Evolutionary conservation across 2,113 vertebrate species (phyloP).

Genomic region (Motacilla alba): DNA sequence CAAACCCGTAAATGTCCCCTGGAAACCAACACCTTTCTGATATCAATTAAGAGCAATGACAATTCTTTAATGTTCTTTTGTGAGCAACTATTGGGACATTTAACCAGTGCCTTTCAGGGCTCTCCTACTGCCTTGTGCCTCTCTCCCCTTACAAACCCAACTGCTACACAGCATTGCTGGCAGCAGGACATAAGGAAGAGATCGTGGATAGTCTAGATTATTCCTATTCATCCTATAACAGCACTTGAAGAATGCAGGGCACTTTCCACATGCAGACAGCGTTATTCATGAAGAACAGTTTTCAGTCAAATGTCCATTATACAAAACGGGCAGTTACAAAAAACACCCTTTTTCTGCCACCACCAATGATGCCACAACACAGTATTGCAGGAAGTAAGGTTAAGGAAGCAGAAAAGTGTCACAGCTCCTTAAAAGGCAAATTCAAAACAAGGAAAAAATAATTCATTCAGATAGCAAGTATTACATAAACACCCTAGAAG

Average conservation of each 20-base stretch:
- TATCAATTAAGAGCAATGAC: neutral
- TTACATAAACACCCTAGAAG: neutral
- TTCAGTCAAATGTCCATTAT: neutral
- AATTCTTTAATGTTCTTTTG: neutral
- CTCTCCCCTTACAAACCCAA: neutral
- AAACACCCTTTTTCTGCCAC: neutral
- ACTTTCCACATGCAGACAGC: neutral
- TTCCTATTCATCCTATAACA: neutral
- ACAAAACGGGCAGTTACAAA: neutral
- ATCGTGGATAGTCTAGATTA: neutral
- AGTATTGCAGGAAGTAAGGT: neutral
- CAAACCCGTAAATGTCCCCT: neutral
- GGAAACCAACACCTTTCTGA: neutral
- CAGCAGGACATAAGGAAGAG: neutral
- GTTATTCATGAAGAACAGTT: neutral
- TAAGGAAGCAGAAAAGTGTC: neutral
- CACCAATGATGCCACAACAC: neutral
- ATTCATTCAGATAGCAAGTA: neutral
- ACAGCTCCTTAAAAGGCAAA: neutral
- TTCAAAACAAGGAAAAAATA: neutral
- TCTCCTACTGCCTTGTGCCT: neutral
- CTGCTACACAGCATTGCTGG: neutral
- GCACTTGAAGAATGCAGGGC: neutral
- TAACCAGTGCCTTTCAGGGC: neutral
- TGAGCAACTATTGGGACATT: neutral